Base-by-base conservation (phyloP, 2,888 invertebrate genomes). In the Tuberolachnus salignus region DNA sequence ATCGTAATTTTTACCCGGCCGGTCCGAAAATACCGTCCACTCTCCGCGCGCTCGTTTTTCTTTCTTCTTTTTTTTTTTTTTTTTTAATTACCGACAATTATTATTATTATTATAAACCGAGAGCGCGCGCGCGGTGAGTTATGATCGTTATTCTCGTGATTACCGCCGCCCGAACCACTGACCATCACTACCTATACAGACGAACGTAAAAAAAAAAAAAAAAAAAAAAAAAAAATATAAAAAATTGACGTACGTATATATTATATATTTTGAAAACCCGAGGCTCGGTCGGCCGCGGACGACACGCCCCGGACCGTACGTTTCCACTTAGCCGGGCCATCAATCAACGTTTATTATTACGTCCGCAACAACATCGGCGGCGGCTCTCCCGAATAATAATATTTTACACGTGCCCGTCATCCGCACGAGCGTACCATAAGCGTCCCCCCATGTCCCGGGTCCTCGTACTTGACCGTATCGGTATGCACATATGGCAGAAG, bases 41-140 rank as follows among this genome's bases (percentile, higher is more conserved):
- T 19, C 34, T 2, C 51, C 34, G 34, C 6, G 34, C 34, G 34
- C n/a, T 34, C 34, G 34, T 34, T 34, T 34, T 34, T 34, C 34
- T 34, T 34, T 16, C 34, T 53, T 19, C 4, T 21, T 71, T 71
- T 26, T 1, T n/a, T 59, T 26, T n/a, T 23, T 6, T 6, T 21
- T 44, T 71, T 63, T 64, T 66, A 57, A 66, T 66, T 46, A 46
- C 66, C 4, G 55, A 55, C 46, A 55, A 66, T 74, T 66, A 75
- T 34, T 34, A 34, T 34, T 34, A 34, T 34, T 4, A 34, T 34
- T 4, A 34, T 34, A 34, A 34, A 34, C 34, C 34, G 34, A 3
- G 34, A 6, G 34, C 34, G 34, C n/a, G n/a, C n/a, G 23, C 11
- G 53, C 53, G 53, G 53, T 64, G 74, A 74, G 42, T 74, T 64